These are phyloP conservation scores for Stenodera caucasica DNA, from an alignment of 2,888 invertebrate genomes.

Conservation along the genomic window DNA sequence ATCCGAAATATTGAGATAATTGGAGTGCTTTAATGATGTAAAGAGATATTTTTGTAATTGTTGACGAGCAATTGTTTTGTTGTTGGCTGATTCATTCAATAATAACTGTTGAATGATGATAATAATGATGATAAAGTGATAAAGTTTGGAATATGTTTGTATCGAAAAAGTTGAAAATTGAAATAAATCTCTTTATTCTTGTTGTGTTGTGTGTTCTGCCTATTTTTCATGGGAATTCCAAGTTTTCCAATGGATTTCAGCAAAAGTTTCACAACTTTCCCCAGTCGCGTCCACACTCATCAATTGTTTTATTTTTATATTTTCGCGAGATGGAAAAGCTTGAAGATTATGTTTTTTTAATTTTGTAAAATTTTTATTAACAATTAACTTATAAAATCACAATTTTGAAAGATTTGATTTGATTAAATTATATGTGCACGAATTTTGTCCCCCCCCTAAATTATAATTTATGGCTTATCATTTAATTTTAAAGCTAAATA, in stretches of 20 bases:
- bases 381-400: neutral
- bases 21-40: neutral
- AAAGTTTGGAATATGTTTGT: constrained; percentile 8
- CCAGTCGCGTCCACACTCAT: too few species aligned
- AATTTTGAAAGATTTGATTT: neutral
- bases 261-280: too few species aligned
- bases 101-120: neutral
- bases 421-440: neutral
- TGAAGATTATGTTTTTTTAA: too few species aligned
- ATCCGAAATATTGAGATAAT: neutral
- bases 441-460: neutral
- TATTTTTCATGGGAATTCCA: too few species aligned
- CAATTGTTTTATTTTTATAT: too few species aligned
- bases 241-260: too few species aligned
- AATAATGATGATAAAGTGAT: neutral
- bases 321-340: too few species aligned
- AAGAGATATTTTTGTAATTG: neutral
- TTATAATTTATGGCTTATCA: constrained; percentile 31
- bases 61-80: constrained; percentile 2
- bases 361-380: too few species aligned
- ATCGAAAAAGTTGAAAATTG: neutral
- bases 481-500: constrained; percentile 69
- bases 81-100: constrained; percentile 1
- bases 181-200: constrained; percentile 18
- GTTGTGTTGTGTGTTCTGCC: too few species aligned